A percentile compares a stretch with the other conserved stretches of the same genome.
Conservation (phyloP, 2,797 vertebrate genomes). For the Gymnopithys bicolor region DNA sequence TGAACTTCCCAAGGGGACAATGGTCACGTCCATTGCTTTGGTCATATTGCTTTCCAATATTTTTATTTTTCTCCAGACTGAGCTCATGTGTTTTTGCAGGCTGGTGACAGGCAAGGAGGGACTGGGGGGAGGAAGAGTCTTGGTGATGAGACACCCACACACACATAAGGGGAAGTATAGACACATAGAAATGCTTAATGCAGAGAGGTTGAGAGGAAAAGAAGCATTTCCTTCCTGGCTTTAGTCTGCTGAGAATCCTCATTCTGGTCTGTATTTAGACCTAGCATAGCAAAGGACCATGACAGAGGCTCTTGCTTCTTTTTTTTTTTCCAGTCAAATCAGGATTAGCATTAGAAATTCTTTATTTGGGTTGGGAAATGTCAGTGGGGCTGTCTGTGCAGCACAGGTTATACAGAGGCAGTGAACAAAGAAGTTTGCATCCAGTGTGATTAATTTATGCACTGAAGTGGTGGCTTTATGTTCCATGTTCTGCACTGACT, state of each 20-base stretch:
- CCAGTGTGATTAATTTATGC: background rate
- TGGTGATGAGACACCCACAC: background rate
- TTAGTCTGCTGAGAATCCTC: background rate
- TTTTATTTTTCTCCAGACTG: background rate
- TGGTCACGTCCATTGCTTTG: fast-evolving
- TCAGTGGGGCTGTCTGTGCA: background rate
- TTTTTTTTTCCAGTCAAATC: background rate
- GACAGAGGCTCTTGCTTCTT: background rate
- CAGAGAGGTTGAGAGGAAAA: background rate
- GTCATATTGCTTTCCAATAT: background rate
- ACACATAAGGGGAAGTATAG: background rate
- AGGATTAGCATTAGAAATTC: background rate
- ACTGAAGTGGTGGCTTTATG: background rate
- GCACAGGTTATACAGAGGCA: background rate
- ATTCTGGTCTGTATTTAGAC: background rate
- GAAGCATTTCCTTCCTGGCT: background rate
- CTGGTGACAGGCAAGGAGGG: background rate
- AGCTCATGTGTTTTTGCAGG: background rate
- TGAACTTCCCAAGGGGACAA: background rate
- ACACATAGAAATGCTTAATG: background rate
- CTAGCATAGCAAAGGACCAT: background rate
- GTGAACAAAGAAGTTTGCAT: background rate
- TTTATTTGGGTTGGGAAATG: background rate
- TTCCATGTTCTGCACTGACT: background rate
- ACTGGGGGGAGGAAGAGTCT: background rate